Evolutionary conservation across 2,797 vertebrate genomes (phyloP).

Genomic region (Dendrocincla tyrannina): DNA sequence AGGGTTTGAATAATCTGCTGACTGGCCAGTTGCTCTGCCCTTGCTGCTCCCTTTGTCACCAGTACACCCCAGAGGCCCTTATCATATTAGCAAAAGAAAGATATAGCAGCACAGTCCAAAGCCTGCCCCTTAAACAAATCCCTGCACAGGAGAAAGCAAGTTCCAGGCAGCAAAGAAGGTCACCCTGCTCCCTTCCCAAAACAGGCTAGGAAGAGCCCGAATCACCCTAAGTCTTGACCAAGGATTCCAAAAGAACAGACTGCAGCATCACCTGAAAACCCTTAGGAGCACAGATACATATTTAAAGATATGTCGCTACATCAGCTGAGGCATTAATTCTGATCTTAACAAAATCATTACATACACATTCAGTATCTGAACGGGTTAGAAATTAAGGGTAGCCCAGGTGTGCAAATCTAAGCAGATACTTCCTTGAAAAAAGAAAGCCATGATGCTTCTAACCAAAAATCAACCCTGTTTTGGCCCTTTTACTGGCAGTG

Average conservation of each 20-base stretch:
- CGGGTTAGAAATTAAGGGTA: background rate
- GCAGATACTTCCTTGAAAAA: background rate
- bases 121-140: background rate
- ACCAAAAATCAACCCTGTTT: background rate
- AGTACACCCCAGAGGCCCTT: background rate
- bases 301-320: background rate
- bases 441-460: background rate
- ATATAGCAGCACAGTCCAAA: background rate
- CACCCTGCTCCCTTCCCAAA: background rate
- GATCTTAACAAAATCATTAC: background rate
- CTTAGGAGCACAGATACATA: background rate
- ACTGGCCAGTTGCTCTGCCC: background rate
- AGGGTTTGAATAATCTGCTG: background rate
- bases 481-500: background rate
- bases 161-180: background rate
- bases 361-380: background rate
- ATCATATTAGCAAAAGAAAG: background rate
- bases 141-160: background rate
- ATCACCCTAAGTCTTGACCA: background rate
- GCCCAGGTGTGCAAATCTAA: background rate
- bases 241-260: background rate
- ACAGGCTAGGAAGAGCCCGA: background rate
- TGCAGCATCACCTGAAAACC: background rate
- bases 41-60: background rate
- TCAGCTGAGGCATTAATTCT: background rate